Evolutionary conservation across 2,888 invertebrate species (phyloP).

Genomic region (Drosophila phalerata): DNA sequence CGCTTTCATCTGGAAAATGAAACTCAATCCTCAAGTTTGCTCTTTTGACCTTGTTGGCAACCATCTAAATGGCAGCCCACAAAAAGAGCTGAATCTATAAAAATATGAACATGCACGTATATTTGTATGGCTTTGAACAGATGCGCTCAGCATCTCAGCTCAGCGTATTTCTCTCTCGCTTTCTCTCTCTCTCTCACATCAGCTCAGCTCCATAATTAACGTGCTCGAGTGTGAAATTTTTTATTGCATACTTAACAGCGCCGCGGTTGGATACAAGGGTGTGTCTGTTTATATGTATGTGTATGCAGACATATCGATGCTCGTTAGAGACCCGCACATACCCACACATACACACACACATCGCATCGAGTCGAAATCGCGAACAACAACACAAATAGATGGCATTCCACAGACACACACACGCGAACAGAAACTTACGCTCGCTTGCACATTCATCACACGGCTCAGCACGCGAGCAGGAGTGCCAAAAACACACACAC

Average conservation of each 20-base stretch:
- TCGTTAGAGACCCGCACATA: conserved; percentile 55
- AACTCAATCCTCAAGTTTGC: conserved; percentile 5
- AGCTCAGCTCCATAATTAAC: conserved; percentile 61
- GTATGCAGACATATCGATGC: conserved; percentile 52
- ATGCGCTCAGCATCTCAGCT: too few species aligned
- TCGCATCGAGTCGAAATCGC: conserved; percentile 14
- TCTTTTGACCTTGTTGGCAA: conserved; percentile 16
- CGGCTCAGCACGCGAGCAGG: conserved; percentile 69
- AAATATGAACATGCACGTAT: conserved; percentile 12
- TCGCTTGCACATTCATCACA: conserved; percentile 80
- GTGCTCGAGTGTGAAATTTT: conserved; percentile 78
- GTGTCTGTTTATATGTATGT: background rate
- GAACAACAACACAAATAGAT: conserved; percentile 39
- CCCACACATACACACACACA: conserved; percentile 31
- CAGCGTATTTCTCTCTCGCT: conserved; percentile 1
- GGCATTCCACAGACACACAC: conserved; percentile 35
- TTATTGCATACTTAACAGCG: conserved; percentile 75
- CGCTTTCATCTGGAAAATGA: background rate
- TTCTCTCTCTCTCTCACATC: background rate
- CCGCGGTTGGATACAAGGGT: conserved; percentile 14
- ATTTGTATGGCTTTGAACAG: conserved; percentile 17
- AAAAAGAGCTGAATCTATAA: conserved; percentile 14
- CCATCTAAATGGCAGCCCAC: conserved; percentile 2
- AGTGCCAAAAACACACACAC: conserved; percentile 27
- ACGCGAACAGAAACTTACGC: conserved; percentile 69